Evolutionary conservation across 1,140 invertebrate species (phyloP), one percentile per base, ranked within the genome.

Genomic region (Macrostomum lignano): DNA sequence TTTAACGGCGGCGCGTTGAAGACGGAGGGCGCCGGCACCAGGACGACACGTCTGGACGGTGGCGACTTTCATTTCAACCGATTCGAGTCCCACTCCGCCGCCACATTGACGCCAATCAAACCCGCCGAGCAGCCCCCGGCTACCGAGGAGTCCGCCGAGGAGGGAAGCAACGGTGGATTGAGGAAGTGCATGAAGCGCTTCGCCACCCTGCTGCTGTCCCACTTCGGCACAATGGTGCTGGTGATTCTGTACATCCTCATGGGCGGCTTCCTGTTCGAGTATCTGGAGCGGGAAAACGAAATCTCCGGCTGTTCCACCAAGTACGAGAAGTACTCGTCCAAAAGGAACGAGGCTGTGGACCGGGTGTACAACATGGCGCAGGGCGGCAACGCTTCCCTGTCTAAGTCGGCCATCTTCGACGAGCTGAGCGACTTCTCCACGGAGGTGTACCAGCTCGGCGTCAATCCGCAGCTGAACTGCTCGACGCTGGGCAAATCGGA

Each of bases 221-320:
- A 82, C 57, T 71, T 84, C 6, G 77, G 77, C 24, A 73, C 82
- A 39, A 73, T 78, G 39, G 69, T 72, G 32, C 61, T 82, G 10
- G 74, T 88, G 26, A 71, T 86, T 31, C 73, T 73, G 10, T 82
- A 82, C 49, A 75, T 72, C 5, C 70, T 79, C 26, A 68, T 71
- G 35, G 78, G 78, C n/a, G 77, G 76, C 25, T 72, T 84, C 44
- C 72, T 82, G 43, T 84, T 84, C 47, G 60, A 78, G 15, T 70
- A 72, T 7, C 72, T 81, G 21, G 76, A 82, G 59, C 72, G 70
- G 19, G 58, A 68, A 63, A 40, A 62, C 63, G 42, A 68, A 31
- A 13, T 37, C 28, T 9, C 33, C 29, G 17, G 35, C 28, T 24
- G 23, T 35, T 21, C 17, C 32, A 23, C 35, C 35, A 28, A 28